Evolutionary conservation across 2,888 invertebrate species (phyloP).

Genomic region (Ceratothoa steindachneri): DNA sequence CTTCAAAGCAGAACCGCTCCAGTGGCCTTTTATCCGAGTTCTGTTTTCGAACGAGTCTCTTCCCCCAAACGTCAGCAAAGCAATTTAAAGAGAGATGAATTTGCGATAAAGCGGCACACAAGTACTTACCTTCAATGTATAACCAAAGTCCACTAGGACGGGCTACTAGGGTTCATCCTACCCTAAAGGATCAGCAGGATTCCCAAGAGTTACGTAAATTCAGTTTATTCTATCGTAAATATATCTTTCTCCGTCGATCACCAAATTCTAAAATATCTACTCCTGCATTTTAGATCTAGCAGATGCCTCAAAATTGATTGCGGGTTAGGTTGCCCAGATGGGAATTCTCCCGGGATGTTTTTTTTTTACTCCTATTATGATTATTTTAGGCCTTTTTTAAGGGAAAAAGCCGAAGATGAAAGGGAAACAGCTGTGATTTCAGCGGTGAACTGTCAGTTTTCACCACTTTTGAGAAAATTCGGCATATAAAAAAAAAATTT

Average conservation of each 20-base stretch:
- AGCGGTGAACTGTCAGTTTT: slow-evolving; percentile 1
- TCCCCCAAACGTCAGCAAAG: too few relatives aligned
- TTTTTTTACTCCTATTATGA: slow-evolving; percentile 2
- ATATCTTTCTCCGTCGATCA: slow-evolving; percentile 1
- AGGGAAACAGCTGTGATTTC: slow-evolving; percentile 10
- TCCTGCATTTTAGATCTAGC: background rate
- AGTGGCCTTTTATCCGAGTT: too few relatives aligned
- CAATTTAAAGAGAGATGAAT: too few relatives aligned
- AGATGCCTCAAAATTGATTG: slow-evolving; percentile 9
- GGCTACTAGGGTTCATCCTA: background rate
- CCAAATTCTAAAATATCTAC: background rate
- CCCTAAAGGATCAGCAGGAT: slow-evolving; percentile 2
- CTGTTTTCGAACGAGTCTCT: too few relatives aligned
- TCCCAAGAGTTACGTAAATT: background rate
- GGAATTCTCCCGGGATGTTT: slow-evolving; percentile 5
- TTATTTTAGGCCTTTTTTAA: slow-evolving; percentile 1
- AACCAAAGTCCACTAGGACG: too few relatives aligned
- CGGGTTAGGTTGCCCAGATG: slow-evolving; percentile 8
- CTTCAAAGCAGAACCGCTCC: too few relatives aligned
- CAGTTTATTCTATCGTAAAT: slow-evolving; percentile 1
- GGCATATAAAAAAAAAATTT: slow-evolving; percentile 1
- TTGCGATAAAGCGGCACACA: too few relatives aligned
- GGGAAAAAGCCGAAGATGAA: background rate
- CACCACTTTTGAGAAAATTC: slow-evolving; percentile 1
- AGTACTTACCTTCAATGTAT: too few relatives aligned